These are phyloP conservation scores for Tribolium freemani DNA, from an alignment of 2,888 invertebrate species.

Conservation along the genomic window DNA sequence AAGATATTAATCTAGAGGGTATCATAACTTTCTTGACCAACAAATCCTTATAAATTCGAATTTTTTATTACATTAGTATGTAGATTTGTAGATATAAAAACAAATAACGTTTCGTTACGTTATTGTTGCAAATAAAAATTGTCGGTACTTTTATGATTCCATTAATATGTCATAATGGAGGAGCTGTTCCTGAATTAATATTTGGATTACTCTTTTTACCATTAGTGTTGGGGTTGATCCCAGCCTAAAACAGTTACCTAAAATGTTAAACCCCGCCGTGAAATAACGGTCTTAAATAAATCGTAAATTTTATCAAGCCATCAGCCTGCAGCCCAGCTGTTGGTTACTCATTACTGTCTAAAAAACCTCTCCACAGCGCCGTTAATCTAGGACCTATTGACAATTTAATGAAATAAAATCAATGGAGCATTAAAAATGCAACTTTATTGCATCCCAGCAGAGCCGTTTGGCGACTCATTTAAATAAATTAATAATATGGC, in stretches of 20 bases:
- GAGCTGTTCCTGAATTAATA: no score
- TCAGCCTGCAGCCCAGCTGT: slow-evolving; percentile 17
- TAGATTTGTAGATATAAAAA: no score
- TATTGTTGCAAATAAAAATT: no score
- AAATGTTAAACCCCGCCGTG: background rate
- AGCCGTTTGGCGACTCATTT: slow-evolving; percentile 1
- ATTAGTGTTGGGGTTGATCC: background rate
- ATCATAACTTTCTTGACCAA: no score
- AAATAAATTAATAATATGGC: slow-evolving; percentile 13
- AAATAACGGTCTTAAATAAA: slow-evolving; percentile 2
- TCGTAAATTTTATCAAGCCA: slow-evolving; percentile 14
- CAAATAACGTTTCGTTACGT: no score
- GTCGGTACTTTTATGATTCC: no score
- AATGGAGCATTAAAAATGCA: slow-evolving; percentile 11
- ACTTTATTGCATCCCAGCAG: background rate
- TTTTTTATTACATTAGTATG: no score
- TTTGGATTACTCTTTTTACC: background rate
- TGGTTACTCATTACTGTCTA: background rate
- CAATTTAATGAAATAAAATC: slow-evolving; percentile 8
- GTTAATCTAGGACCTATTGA: slow-evolving; percentile 3
- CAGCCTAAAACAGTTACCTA: background rate
- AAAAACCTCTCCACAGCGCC: background rate
- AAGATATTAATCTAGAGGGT: no score
- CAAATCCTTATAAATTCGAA: no score
- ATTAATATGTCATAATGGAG: no score